Evolutionary conservation across 2,113 vertebrate genomes (phyloP).

Genomic region (Anhinga rufa): DNA sequence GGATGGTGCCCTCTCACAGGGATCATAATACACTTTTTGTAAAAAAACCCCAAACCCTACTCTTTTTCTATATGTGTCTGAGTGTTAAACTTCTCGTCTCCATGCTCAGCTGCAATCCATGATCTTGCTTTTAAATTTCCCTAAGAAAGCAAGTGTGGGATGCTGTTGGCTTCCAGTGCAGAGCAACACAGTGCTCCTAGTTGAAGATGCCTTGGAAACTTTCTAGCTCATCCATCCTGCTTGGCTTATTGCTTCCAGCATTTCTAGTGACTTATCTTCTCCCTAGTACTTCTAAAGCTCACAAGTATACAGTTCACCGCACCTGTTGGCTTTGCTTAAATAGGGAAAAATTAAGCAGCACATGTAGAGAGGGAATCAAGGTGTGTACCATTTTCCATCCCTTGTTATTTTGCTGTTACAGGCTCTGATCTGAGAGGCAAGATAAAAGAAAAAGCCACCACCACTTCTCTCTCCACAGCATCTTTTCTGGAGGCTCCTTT

Average conservation of each 20-base stretch:
- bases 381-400: neutral
- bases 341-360: neutral
- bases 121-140: neutral
- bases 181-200: neutral
- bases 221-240: neutral
- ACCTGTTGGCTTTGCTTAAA: neutral
- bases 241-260: neutral
- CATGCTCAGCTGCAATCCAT: neutral
- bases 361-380: neutral
- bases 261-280: neutral
- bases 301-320: neutral
- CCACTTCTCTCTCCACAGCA: neutral
- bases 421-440: neutral
- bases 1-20: neutral
- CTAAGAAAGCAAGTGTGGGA: neutral
- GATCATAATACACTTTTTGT: neutral
- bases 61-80: rapidly evolving
- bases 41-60: too few relatives aligned
- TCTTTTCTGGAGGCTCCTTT: neutral
- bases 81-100: neutral
- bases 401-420: neutral
- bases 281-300: neutral
- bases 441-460: too few relatives aligned
- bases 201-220: neutral
- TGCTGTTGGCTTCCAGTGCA: neutral